These are phyloP conservation scores for Fistularia tabacaria DNA, from an alignment of 2,797 vertebrate species.

Conservation along the genomic window DNA sequence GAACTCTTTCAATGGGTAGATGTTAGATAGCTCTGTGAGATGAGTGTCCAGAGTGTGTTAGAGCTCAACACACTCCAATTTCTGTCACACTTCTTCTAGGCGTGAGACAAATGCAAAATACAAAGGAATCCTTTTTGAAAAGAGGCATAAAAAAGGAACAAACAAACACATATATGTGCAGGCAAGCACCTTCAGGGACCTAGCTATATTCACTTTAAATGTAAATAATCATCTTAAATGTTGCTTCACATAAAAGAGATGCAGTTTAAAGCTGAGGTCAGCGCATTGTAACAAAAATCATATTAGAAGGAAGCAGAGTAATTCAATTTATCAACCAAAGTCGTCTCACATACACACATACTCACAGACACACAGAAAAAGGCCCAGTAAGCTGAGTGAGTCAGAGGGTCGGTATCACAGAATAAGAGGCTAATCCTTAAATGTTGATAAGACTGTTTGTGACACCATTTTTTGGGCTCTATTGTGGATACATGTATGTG, in stretches of 20 bases:
- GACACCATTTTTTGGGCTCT: constrained; percentile 23
- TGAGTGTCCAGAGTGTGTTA: neutral
- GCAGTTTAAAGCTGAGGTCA: neutral
- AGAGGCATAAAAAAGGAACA: neutral
- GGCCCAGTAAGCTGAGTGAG: constrained; percentile 32
- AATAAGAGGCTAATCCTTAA: constrained; percentile 44
- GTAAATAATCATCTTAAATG: neutral
- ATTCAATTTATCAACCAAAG: constrained; percentile 10
- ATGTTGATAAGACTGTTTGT: constrained; percentile 47
- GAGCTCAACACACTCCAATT: too few relatives aligned
- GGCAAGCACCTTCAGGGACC: neutral
- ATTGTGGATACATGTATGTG: constrained; percentile 9
- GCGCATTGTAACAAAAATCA: neutral
- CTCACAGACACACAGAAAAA: constrained; percentile 9
- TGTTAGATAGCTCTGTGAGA: constrained; percentile 7
- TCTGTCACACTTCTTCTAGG: neutral
- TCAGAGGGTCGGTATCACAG: constrained; percentile 45
- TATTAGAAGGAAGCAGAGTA: constrained; percentile 8
- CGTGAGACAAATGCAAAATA: neutral
- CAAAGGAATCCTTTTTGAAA: neutral
- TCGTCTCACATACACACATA: neutral
- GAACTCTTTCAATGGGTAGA: constrained; percentile 37
- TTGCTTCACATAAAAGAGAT: neutral
- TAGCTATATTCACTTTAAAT: too few relatives aligned
- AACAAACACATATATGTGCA: neutral